phyloP scores from a whole-genome alignment of 2,113 vertebrate species.

The Oriolus oriolus region DNA sequence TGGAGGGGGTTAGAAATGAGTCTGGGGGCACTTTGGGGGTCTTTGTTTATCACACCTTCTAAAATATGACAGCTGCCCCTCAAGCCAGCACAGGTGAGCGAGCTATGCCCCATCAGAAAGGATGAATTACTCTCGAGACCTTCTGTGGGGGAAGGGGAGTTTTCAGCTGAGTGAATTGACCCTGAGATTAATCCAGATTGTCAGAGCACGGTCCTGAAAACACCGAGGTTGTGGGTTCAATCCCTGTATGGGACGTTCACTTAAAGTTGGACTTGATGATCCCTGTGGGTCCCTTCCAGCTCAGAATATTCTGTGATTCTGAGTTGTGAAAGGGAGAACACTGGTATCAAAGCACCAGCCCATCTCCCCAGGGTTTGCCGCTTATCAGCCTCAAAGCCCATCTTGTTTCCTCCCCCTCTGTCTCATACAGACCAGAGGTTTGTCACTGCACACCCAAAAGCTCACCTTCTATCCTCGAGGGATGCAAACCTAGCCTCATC shows the following conservation, averaged over 20 bases:
- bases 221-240: background rate
- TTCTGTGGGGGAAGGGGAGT: rapidly evolving
- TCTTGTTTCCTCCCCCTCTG: background rate
- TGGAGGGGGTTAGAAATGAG: background rate
- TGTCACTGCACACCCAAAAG: background rate
- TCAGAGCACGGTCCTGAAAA: background rate
- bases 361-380: background rate
- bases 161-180: background rate
- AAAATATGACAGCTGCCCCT: background rate
- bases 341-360: background rate
- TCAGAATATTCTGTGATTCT: background rate
- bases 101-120: background rate
- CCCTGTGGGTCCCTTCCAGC: background rate
- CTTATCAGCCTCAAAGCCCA: background rate
- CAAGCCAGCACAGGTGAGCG: background rate
- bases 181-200: background rate
- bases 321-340: background rate
- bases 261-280: background rate
- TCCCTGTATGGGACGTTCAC: background rate
- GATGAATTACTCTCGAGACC: background rate
- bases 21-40: background rate
- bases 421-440: background rate
- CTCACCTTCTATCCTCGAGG: rapidly evolving
- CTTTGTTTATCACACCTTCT: background rate
- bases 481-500: background rate